Evolutionary conservation across 2,888 invertebrate species (phyloP).

Genomic region (Hemicrepidius hirtus): DNA sequence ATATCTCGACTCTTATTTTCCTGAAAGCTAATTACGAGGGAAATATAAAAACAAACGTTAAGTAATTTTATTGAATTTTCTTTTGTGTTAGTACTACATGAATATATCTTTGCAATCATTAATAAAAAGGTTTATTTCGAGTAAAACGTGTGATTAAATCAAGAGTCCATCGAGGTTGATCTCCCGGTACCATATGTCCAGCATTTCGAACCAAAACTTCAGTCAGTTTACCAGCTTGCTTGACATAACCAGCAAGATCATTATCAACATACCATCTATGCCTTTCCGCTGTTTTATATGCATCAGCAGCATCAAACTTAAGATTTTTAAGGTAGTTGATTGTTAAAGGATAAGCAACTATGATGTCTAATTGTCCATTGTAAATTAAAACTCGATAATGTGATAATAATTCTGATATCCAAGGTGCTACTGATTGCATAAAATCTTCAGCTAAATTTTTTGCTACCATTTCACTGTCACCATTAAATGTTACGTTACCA

Average conservation of each 20-base stretch:
- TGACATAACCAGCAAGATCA: slow-evolving; percentile 83
- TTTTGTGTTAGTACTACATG: slow-evolving; percentile 3
- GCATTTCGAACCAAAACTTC: slow-evolving; percentile 85
- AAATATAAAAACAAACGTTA: too few species aligned
- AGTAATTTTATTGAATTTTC: too few species aligned
- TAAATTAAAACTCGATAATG: slow-evolving; percentile 84
- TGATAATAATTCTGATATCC: slow-evolving; percentile 80
- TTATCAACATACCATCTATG: slow-evolving; percentile 80
- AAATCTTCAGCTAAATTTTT: slow-evolving; percentile 86
- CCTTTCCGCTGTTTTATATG: slow-evolving; percentile 79
- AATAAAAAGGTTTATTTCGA: slow-evolving; percentile 35
- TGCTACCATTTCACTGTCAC: slow-evolving; percentile 75
- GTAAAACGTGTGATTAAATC: slow-evolving; percentile 82
- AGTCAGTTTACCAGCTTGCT: slow-evolving; percentile 79
- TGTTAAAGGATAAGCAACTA: slow-evolving; percentile 89
- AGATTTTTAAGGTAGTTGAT: slow-evolving; percentile 83
- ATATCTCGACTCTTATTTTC: too few species aligned
- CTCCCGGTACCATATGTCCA: slow-evolving; percentile 87
- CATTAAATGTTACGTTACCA: slow-evolving; percentile 83
- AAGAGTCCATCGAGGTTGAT: slow-evolving; percentile 84
- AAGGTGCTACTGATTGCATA: slow-evolving; percentile 86
- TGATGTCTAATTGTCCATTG: slow-evolving; percentile 92
- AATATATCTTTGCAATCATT: too few species aligned
- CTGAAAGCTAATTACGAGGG: too few species aligned
- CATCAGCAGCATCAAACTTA: slow-evolving; percentile 78